Evolutionary conservation across 2,888 invertebrate species (phyloP).

Genomic region (Drosophila testacea): DNA sequence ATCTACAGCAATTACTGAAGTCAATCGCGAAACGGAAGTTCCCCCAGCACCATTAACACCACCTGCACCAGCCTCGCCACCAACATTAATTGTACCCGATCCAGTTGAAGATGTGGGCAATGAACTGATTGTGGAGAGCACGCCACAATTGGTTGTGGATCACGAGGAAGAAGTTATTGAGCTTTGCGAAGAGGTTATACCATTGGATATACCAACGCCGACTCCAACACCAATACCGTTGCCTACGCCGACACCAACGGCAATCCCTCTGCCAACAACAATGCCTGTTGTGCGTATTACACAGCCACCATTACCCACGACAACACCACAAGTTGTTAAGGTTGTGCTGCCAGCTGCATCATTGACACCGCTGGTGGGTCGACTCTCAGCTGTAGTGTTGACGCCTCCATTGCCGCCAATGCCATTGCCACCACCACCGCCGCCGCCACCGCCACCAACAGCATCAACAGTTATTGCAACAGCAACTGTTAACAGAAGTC

Average conservation of each 20-base stretch:
- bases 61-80: slow-evolving; percentile 27
- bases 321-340: slow-evolving; percentile 57
- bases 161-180: slow-evolving; percentile 83
- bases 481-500: slow-evolving; percentile 15
- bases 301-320: slow-evolving; percentile 41
- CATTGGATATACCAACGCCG: slow-evolving; percentile 33
- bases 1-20: not conserved
- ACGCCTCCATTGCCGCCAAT: slow-evolving; percentile 60
- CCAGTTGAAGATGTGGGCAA: slow-evolving; percentile 64
- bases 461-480: slow-evolving; percentile 28
- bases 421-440: slow-evolving; percentile 73
- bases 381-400: slow-evolving; percentile 53
- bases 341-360: slow-evolving; percentile 64
- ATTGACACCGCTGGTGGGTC: slow-evolving; percentile 52
- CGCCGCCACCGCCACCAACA: slow-evolving; percentile 65
- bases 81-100: slow-evolving; percentile 39
- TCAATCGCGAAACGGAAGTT: slow-evolving; percentile 46
- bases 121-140: slow-evolving; percentile 67
- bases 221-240: slow-evolving; percentile 18
- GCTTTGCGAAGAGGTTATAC: slow-evolving; percentile 72
- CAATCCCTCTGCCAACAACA: slow-evolving; percentile 15
- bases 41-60: slow-evolving; percentile 4
- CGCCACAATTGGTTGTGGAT: slow-evolving; percentile 80
- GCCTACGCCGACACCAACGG: slow-evolving; percentile 11
- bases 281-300: slow-evolving; percentile 35